Evolutionary conservation across 2,113 vertebrate genomes (phyloP), one percentile per base, ranked within the genome.

Genomic region (Pelecanus crispus): DNA sequence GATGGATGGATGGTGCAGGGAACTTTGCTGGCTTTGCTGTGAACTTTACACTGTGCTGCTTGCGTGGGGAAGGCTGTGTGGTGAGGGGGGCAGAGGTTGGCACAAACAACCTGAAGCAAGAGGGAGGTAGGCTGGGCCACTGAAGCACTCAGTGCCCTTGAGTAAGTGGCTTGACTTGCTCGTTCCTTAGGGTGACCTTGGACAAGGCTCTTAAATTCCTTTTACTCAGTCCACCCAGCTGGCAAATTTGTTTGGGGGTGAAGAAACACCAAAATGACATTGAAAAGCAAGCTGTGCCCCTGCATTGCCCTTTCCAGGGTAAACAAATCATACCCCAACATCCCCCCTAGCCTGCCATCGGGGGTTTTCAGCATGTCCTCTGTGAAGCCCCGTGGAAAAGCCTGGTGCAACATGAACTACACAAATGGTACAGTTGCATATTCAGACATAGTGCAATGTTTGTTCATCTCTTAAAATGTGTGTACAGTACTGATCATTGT

Each of bases 161-260:
- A 96, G 96, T 97, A 97, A 98, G 94, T 90, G 91, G 82, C 97
- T 97, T 96, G 98, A 97, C 97, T 97, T 97, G 70, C 80, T 78
- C 45, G 11, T 84, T 97, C 91, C 95, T 97, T 90, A 90, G 85
- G 82, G 92, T 98, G 98, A 97, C 97, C 98, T 98, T 98, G 97
- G 95, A 89, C 95, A 95, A 97, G 96, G 97, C 96, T 94, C 96
- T 98, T 94, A 96, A 97, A 97, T 97, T 95, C 88, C 71, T 96
- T 94, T 97, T 95, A 71, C 72, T 97, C 81, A 95, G 38, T 95
- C 91, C 80, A 50, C 86, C 92, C 96, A 96, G 95, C 83, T 96
- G 95, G 96, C 32, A 83, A 97, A 97, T 95, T 95, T 97, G 92
- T 97, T 77, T 81, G 84, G 79, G 82, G 56, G 61, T 79, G 63